Evolutionary conservation across 2,888 invertebrate species (phyloP), one percentile per base, ranked within the genome.

Genomic region (Trichogramma evanescens): DNA sequence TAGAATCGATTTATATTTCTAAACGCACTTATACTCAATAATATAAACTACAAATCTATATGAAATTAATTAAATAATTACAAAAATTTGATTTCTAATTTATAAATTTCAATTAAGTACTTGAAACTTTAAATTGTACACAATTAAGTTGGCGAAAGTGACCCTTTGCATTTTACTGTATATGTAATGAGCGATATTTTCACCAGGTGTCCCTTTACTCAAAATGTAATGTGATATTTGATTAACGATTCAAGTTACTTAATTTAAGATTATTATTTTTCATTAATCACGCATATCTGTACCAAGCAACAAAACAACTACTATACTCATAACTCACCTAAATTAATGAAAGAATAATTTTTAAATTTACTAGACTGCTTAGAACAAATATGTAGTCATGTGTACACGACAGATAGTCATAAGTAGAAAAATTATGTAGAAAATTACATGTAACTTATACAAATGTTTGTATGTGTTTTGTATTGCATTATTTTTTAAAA

Each of bases 181-280:
- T 50, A n/a, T 38, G 39, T 43, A 46, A 48, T 52, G 10, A 40
- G 41, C 26, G 46, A 58, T 59, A 51, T 59, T 61, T 59, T 61
- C 54, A 61, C 59, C 59, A 54, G 63, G 53, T 56, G 53, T 54
- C 45, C 54, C n/a, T 51, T 9, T 50, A 41, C 13, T 13, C n/a
- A 65, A 58, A 58, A 66, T 63, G 61, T 66, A 64, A 66, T 70
- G 70, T 69, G 68, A 70, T 70, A 70, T 70, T 67, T 65, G 59
- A 52, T 63, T 63, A 60, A 60, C 9, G 38, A 55, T 56, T 60
- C 26, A 26, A 26, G 26, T 26, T 26, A 26, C 26, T 26, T 26
- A 26, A 26, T 60, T 63, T 57, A 13, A n/a, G 60, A 60, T 59
- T 54, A 54, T 61, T 58, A 58, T 57, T 54, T 54, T 59, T 51